These are phyloP conservation scores for Drosophila subsilvestris DNA, from an alignment of 2,888 invertebrate genomes.

Conservation along the genomic window DNA sequence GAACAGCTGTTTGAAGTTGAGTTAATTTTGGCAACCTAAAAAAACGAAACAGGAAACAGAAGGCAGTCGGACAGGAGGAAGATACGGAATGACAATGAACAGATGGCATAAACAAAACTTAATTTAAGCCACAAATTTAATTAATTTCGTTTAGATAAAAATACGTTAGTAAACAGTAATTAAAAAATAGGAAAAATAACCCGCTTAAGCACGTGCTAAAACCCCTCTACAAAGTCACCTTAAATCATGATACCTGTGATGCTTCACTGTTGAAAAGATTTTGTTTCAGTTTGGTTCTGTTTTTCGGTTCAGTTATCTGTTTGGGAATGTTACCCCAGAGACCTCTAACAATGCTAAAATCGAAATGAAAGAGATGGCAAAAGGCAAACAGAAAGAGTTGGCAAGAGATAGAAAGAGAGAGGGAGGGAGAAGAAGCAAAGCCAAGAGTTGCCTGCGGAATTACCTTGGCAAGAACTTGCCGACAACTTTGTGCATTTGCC, in stretches of 20 bases:
- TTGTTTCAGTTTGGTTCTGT: constrained; percentile 54
- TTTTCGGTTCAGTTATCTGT: constrained; percentile 53
- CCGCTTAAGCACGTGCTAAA: neutral
- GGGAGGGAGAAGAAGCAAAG: constrained; percentile 23
- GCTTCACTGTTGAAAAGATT: constrained; percentile 57
- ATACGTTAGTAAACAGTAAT: too few species aligned
- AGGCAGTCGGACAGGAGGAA: neutral
- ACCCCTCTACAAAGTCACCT: constrained; percentile 19
- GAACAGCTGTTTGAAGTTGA: neutral
- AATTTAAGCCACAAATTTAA: too few species aligned
- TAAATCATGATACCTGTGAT: constrained; percentile 25
- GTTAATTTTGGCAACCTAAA: neutral
- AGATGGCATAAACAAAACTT: neutral
- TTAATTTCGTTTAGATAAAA: too few species aligned
- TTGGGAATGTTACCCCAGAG: constrained; percentile 67
- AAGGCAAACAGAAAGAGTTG: neutral
- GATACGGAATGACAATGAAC: neutral
- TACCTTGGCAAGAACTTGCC: constrained; percentile 59
- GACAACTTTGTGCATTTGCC: constrained; percentile 64
- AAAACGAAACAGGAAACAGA: neutral
- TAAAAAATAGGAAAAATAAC: neutral
- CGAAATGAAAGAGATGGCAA: constrained; percentile 20
- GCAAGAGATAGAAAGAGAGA: neutral
- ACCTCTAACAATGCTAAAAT: constrained; percentile 46
- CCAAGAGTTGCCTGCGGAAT: constrained; percentile 50